Conservation (phyloP, 2,113 vertebrate species). For the Ramphastos sulfuratus region DNA sequence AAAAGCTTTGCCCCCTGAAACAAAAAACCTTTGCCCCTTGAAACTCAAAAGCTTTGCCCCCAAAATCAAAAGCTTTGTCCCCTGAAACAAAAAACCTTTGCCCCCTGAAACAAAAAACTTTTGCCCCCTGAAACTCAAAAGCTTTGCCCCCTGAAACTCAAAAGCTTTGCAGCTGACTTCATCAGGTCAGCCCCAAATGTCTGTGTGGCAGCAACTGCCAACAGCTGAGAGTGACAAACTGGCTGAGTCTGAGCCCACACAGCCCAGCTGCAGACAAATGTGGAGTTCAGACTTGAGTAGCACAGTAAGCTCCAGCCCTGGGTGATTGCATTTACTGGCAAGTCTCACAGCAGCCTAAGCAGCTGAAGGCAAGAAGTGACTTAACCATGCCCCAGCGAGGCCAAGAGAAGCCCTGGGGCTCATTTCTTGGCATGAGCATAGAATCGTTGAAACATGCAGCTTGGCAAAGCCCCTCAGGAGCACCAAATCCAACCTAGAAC, state of each 20-base stretch:
- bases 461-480: too few species aligned
- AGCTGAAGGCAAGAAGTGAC: too few species aligned
- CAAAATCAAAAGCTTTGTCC: background rate
- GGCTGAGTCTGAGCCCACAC: rapidly evolving
- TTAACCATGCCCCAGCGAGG: too few species aligned
- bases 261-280: background rate
- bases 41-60: too few species aligned
- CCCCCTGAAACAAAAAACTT: too few species aligned
- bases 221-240: background rate
- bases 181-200: background rate
- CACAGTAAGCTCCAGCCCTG: background rate
- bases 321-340: too few species aligned
- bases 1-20: background rate
- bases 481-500: too few species aligned
- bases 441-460: too few species aligned
- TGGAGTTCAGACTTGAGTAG: background rate
- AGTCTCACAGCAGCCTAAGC: too few species aligned
- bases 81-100: background rate
- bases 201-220: rapidly evolving
- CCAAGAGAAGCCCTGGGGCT: too few species aligned
- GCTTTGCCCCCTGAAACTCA: background rate
- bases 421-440: too few species aligned
- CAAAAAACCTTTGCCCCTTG: background rate
- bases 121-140: background rate
- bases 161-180: background rate